Conservation (phyloP, 2,797 vertebrate genomes). For the Amniataba percoides region DNA sequence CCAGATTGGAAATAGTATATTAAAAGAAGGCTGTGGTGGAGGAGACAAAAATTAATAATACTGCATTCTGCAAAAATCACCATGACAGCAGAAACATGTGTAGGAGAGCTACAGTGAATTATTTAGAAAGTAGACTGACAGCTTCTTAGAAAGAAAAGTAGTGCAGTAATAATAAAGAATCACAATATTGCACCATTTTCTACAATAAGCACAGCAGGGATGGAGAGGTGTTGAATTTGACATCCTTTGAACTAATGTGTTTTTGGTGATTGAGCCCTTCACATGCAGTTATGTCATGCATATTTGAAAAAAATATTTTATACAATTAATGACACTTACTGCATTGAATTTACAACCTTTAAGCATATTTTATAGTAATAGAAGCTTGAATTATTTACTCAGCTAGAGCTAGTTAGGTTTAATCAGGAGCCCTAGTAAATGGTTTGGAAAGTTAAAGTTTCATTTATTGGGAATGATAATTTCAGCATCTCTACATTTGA, state of each 20-base stretch:
- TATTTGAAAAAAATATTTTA: conserved; percentile 6
- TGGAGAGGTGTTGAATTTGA: conserved; percentile 15
- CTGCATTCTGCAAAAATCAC: conserved; percentile 37
- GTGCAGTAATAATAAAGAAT: conserved; percentile 4
- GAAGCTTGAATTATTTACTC: neutral
- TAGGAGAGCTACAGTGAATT: conserved; percentile 37
- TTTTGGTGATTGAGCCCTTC: conserved; percentile 2
- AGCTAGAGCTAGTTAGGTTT: neutral
- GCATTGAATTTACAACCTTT: conserved; percentile 3
- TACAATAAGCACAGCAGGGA: neutral
- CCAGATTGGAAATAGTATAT: conserved; percentile 29
- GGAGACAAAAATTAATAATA: conserved; percentile 27
- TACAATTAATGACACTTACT: conserved; percentile 9
- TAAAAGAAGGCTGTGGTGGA: conserved; percentile 7
- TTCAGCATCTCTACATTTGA: conserved; percentile 26
- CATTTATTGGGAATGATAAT: conserved; percentile 30
- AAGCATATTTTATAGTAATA: neutral
- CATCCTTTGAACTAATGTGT: neutral
- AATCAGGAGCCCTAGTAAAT: conserved; percentile 21
- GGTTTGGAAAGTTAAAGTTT: conserved; percentile 30
- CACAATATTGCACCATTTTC: neutral
- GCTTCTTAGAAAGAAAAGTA: conserved; percentile 37
- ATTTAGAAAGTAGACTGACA: conserved; percentile 43
- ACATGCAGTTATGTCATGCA: neutral
- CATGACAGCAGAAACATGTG: conserved; percentile 48